Base-by-base conservation (phyloP, 2,113 vertebrate species). In the Platycercus adscitus region DNA sequence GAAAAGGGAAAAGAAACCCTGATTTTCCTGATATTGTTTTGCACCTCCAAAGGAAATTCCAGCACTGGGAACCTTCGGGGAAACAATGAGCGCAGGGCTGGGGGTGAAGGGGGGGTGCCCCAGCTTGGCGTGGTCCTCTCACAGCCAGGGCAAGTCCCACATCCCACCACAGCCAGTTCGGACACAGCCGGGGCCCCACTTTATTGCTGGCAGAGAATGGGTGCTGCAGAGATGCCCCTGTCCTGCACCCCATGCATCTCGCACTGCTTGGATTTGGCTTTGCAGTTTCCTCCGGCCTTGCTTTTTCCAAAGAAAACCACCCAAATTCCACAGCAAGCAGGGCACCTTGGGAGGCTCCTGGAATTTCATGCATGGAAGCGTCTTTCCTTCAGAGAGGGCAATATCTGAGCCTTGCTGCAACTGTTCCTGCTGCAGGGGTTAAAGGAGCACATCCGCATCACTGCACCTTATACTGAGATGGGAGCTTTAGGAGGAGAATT, bases 11-110 rank as follows among this genome's bases (percentile, higher is more conserved):
- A 35, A 46, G 64, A 79, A 91, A 66, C 75, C 13, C 23, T 50
- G 18, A 71, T 63, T 47, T 91, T 79, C 85, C 66, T 90, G 75
- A 86, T 89, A 93, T 72, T 92, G 86, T 96, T 96, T 53, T 85
- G 53, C 52, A 58, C 61, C 70, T 87, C 81, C 29, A 77, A 93
- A 94, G 85, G 91, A 88, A 93, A 80, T 94, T 86, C 75, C 65
- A 88, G 80, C 11, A 89, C 29, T 64, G 47, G 47, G 50, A 93
- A 82, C 76, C 39, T 61, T 58, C n/a, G 50, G 76, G 76, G 46
- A 71, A 95, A 96, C 95, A 96, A 96, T 95, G 63, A 69, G 76
- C 1, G 66, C 2, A 1, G 31, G 17, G 46, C 8, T 33, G 50
- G 58, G 49, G 41, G 64, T 9, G 6, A 25, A 43, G 58, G 69